These are phyloP conservation scores for Melanargia galathea DNA, from an alignment of 2,888 invertebrate species.

Conservation along the genomic window DNA sequence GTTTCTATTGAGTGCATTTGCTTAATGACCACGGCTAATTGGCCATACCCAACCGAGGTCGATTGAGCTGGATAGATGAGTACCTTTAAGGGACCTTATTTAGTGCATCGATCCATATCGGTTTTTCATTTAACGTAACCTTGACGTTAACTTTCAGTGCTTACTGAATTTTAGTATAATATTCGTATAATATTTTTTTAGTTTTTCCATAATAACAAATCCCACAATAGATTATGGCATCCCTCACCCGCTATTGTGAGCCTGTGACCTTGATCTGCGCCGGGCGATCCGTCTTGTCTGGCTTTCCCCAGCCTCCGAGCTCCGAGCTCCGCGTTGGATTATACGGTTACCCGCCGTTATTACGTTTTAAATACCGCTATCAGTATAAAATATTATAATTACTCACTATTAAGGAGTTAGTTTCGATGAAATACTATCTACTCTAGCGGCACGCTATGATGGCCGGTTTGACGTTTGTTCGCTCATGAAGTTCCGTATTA, in stretches of 20 bases:
- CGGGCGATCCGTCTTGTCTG: background rate
- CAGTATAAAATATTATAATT: background rate
- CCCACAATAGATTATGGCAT: background rate
- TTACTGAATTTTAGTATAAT: background rate
- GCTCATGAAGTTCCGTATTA: no score
- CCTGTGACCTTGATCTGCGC: background rate
- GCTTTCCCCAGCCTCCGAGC: background rate
- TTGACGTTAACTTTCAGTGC: no score
- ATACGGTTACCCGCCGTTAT: background rate
- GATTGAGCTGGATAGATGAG: no score
- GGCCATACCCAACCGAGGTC: no score
- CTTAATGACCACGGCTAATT: no score
- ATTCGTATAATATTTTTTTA: background rate
- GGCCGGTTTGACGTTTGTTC: no score
- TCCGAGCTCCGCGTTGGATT: background rate
- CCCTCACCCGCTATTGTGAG: conserved; percentile 6
- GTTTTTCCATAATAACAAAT: background rate
- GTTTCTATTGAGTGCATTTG: no score
- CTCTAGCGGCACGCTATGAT: no score
- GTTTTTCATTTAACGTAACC: no score
- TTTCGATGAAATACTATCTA: background rate
- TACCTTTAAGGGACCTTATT: no score
- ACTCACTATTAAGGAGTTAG: background rate
- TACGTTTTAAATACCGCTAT: conserved; percentile 16
- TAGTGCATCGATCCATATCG: no score